Conservation (phyloP, 2,888 invertebrate species). For the Noctua janthe region DNA sequence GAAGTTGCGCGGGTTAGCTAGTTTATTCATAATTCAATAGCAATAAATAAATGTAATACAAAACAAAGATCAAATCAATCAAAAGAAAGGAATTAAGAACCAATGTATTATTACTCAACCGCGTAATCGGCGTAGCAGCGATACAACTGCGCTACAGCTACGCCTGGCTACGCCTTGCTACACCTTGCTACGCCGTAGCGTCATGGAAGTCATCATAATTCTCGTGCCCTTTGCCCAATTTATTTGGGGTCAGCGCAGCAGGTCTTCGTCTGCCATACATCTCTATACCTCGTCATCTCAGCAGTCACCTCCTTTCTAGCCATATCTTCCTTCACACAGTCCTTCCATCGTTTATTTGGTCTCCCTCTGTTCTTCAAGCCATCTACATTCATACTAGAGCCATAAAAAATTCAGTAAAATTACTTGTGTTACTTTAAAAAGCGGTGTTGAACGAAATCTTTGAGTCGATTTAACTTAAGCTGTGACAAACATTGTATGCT, state of each 20-base stretch:
- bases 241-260: too few species aligned
- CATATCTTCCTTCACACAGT: too few species aligned
- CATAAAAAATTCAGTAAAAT: neutral
- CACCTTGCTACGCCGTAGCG: slow-evolving; percentile 24
- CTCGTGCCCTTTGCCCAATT: too few species aligned
- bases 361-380: too few species aligned
- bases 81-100: neutral
- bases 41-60: neutral
- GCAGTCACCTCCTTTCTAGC: too few species aligned
- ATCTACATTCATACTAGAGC: too few species aligned
- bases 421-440: neutral
- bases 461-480: slow-evolving; percentile 2
- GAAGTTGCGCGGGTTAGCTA: too few species aligned
- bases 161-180: neutral
- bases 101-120: neutral
- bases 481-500: slow-evolving; percentile 6
- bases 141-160: neutral
- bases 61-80: neutral
- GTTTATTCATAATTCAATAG: neutral
- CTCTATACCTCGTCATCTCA: too few species aligned
- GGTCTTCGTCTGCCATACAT: too few species aligned
- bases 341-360: too few species aligned
- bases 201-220: neutral
- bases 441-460: neutral
- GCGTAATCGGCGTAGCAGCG: slow-evolving; percentile 14